These are phyloP conservation scores for Trypoxylus dichotomus DNA, from an alignment of 1,140 invertebrate genomes.

Conservation along the genomic window DNA sequence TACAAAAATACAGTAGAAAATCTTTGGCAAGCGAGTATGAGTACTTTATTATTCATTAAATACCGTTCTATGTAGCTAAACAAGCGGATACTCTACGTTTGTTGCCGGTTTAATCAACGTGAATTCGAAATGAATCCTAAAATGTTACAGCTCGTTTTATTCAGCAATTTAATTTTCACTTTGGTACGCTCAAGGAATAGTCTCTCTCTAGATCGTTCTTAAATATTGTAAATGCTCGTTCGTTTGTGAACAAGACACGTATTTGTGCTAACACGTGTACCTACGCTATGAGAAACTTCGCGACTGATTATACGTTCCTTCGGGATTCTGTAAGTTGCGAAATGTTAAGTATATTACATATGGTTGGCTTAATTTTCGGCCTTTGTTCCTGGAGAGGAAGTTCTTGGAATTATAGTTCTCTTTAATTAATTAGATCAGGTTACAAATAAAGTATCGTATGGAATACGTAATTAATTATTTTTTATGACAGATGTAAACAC, in stretches of 20 bases:
- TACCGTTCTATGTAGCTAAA: not conserved
- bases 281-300: constrained; percentile 11
- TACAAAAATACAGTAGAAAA: not conserved
- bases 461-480: not conserved
- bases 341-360: constrained; percentile 26
- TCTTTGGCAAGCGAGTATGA: not conserved
- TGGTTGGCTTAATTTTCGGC: not conserved
- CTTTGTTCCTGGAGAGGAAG: not conserved
- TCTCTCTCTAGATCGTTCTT: not conserved
- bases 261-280: constrained; percentile 9
- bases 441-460: not conserved
- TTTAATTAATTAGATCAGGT: not conserved
- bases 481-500: too few species aligned
- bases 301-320: constrained; percentile 10
- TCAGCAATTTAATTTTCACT: constrained; percentile 23
- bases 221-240: constrained; percentile 19
- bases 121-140: constrained; percentile 20
- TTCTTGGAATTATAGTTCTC: not conserved
- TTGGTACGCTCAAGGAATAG: not conserved
- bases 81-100: not conserved
- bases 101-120: constrained; percentile 19
- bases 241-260: constrained; percentile 21
- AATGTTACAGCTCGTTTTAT: not conserved
- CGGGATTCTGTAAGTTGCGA: not conserved
- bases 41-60: constrained; percentile 8